Base-by-base conservation (phyloP, 2,888 invertebrate species). In the Melitaea athalia region DNA sequence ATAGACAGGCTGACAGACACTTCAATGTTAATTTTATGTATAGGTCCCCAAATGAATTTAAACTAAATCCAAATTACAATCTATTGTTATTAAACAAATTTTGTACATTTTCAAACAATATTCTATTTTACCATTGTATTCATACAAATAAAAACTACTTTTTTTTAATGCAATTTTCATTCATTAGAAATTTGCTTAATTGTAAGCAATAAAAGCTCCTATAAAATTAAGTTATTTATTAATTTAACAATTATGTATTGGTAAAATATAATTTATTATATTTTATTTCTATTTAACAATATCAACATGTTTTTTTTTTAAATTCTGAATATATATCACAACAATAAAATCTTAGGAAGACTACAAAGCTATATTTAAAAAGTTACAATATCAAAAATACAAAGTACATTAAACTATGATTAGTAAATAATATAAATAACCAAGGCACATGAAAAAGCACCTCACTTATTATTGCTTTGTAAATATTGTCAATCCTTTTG, bases 391-490 rank as follows among this genome's bases (percentile, higher is more conserved):
- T 75, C 71, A 76, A 77, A 77, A 72, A 75, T 74, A 71, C 72
- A 62, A 67, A 63, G 42, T 60, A 62, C 15, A 61, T 45, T 60
- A 59, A 60, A 66, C 64, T 64, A 66, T 70, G 57, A 57, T 69
- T 67, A 70, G 57, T 75, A 68, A 64, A 63, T 75, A 70, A 75
- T 74, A 75, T 72, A 71, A 85, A 85, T n/a, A n/a, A n/a, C n/a
- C 72, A 85, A 85, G 85, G 81, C 85, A 84, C 84, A 78, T 73
- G 72, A 66, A 61, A 24, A 53, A 81, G 81, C 82, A 81, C 79
- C 79, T 76, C 63, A 63, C 70, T 45, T 60, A 66, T 14, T 67
- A 67, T 67, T 67, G 62, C 62, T 62, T 55, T 49, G 49, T 59
- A 55, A 55, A 62, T 45, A 59, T 64, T 64, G 57, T 63, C 62